Evolutionary conservation across 2,113 vertebrate genomes (phyloP).

Genomic region (Neolamprologus cancellatus): DNA sequence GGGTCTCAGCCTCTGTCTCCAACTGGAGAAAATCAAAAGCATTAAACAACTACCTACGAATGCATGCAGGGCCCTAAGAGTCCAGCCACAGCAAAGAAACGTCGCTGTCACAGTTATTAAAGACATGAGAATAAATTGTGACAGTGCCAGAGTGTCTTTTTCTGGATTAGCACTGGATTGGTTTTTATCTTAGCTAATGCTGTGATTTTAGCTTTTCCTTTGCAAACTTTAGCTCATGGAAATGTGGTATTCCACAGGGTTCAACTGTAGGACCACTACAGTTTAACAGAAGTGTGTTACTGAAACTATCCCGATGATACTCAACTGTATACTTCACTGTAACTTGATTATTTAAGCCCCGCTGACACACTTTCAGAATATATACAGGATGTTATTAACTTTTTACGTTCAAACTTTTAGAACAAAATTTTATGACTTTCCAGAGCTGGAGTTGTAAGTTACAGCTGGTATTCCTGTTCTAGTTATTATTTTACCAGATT

Average conservation of each 20-base stretch:
- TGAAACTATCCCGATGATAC: neutral
- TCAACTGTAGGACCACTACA: neutral
- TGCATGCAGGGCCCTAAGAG: neutral
- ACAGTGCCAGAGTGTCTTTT: neutral
- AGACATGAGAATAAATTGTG: neutral
- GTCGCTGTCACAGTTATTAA: neutral
- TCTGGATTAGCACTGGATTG: neutral
- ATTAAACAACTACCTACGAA: neutral
- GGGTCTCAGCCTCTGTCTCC: constrained; percentile 1
- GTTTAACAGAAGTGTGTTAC: neutral
- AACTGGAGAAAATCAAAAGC: constrained; percentile 6
- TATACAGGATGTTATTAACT: neutral
- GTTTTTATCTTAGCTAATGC: neutral
- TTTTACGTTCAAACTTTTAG: neutral
- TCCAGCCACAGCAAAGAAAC: neutral
- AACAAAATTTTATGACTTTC: neutral
- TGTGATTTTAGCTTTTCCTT: neutral
- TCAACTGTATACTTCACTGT: neutral
- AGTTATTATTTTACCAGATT: neutral
- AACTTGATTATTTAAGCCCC: neutral
- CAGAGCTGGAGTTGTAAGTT: neutral
- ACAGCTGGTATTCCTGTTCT: neutral
- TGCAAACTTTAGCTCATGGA: neutral
- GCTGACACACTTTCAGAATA: neutral
- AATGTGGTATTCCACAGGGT: neutral